Base-by-base conservation (phyloP, 1,140 invertebrate species). In the Dinoponera quadriceps region DNA sequence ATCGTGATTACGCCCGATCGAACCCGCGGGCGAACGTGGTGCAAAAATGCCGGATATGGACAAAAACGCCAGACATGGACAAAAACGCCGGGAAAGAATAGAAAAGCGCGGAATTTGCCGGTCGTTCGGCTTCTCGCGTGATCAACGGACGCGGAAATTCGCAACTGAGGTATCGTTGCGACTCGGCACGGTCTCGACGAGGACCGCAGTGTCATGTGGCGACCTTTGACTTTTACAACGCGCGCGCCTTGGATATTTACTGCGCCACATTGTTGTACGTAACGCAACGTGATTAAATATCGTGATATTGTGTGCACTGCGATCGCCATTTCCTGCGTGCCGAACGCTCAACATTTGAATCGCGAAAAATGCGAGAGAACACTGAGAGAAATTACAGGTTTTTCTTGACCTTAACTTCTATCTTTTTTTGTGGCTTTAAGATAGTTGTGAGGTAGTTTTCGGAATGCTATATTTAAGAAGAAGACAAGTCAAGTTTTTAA, bases 261-360 rank as follows among this genome's bases (percentile, higher is more conserved):
- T 18, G 0, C 57, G 7, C 13, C 57, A 33, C 44, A 20, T 9
- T n/a, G 33, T 33, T 44, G 38, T 78, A 69, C 13, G 14, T 0
- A 57, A 55, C 14, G 73, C 73, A 77, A 54, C 22, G 22, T 16
- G 29, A 80, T 78, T 78, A 55, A 77, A 78, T 55, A 68, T 78
- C 65, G 16, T 27, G 69, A 69, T 11, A 44, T 44, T 44, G 9
- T 9, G 9, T 33, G 65, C 49, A 38, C 72, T 38, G 9, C 13
- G 44, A 11, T 3, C 20, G 9, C 13, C 13, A 38, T 78, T 74
- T 66, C 54, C 20, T 29, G 2, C 14, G 7, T 33, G 49, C 65
- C 3, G n/a, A 73, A 22, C 65, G n/a, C n/a, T n/a, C n/a, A 38
- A 66, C 59, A 18, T 16, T 29, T 11, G 49, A 77, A 27, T 77